Evolutionary conservation across 2,888 invertebrate species (phyloP).

Genomic region (Nephrotoma guestfalica): DNA sequence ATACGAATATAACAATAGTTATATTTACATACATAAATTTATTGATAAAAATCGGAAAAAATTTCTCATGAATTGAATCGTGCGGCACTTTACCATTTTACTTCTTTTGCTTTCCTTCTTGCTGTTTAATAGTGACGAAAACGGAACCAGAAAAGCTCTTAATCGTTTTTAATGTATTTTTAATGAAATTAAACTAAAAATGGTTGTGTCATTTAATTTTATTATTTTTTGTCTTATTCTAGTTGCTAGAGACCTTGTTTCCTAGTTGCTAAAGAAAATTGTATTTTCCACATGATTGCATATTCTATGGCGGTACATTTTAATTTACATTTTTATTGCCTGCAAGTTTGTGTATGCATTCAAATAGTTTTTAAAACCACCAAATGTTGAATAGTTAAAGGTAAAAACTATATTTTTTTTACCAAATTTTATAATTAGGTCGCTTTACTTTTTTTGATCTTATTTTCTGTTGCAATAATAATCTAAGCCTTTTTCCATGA

Average conservation of each 20-base stretch:
- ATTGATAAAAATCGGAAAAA: neutral
- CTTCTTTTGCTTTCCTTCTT: neutral
- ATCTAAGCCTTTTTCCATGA: no score
- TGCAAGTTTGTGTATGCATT: no score
- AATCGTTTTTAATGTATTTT: neutral
- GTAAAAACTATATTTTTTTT: no score
- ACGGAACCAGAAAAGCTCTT: neutral
- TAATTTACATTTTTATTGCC: no score
- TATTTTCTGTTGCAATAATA: no score
- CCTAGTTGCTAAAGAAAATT: neutral
- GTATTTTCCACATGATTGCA: neutral
- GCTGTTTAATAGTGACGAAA: neutral
- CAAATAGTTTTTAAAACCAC: no score
- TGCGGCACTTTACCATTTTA: neutral
- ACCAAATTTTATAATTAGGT: no score
- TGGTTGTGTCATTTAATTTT: neutral
- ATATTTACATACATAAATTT: neutral
- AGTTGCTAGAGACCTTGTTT: no score
- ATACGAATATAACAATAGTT: neutral
- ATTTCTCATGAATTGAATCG: neutral
- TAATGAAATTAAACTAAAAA: neutral
- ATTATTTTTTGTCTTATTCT: neutral
- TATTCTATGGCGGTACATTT: neutral
- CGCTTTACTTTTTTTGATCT: no score
- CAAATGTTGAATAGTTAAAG: no score